A percentile compares a stretch with the other conserved stretches of the same genome.
These are phyloP conservation scores for Ceriagrion tenellum DNA, from an alignment of 2,888 invertebrate species.

Conservation along the genomic window DNA sequence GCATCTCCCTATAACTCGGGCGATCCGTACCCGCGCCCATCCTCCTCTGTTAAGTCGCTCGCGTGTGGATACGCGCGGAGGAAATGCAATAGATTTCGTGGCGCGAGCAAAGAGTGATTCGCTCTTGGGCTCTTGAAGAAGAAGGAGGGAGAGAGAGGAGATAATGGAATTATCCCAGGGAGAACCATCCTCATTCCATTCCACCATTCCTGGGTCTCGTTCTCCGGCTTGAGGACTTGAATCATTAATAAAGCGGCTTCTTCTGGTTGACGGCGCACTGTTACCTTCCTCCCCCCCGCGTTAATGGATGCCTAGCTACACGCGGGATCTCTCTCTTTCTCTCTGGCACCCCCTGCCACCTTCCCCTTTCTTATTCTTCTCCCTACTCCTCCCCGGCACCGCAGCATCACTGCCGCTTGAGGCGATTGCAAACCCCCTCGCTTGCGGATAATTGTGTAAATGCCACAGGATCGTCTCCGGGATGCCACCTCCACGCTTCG, in stretches of 20 bases:
- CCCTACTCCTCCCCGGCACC: not conserved
- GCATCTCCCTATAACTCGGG: not conserved
- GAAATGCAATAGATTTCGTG: conserved; percentile 19
- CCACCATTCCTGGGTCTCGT: conserved; percentile 9
- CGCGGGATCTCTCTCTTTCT: not conserved
- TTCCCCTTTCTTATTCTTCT: not conserved
- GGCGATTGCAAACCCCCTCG: not conserved
- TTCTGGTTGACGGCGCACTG: conserved; percentile 20
- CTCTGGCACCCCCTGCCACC: not conserved
- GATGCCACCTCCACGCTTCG: not conserved
- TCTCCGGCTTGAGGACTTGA: conserved; percentile 35
- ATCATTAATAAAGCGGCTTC: conserved; percentile 35
- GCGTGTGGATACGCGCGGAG: not conserved
- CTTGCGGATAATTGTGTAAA: not conserved
- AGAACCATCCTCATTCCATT: not conserved
- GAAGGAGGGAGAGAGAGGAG: not conserved
- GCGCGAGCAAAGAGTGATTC: conserved; percentile 13
- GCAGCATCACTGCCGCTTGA: not conserved
- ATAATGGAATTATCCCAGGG: conserved; percentile 19
- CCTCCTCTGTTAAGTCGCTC: not conserved
- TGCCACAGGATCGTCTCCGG: not conserved
- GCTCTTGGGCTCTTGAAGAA: not conserved
- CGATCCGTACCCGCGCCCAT: not conserved
- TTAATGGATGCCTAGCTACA: conserved; percentile 29
- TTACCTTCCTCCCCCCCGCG: conserved; percentile 11